Conservation (phyloP, 2,888 invertebrate genomes). For the Acrocyrtus sp. region DNA sequence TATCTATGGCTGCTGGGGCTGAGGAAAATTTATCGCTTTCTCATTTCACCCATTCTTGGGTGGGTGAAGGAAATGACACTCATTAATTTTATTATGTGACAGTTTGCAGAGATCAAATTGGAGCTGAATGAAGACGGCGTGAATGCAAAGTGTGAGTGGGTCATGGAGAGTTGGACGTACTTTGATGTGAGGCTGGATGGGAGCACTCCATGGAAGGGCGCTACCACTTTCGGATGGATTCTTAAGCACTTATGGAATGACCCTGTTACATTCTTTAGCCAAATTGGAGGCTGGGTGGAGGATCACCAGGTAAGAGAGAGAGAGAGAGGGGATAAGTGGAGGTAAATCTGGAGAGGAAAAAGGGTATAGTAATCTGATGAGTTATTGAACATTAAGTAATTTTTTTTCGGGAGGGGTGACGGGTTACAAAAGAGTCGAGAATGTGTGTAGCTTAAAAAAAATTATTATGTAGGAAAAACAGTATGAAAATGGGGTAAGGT, state of each 20-base stretch:
- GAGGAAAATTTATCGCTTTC: constrained; percentile 49
- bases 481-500: too few species aligned
- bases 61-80: constrained; percentile 29
- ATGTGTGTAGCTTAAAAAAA: too few species aligned
- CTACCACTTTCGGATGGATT: constrained; percentile 54
- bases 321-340: background rate
- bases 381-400: background rate
- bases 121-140: constrained; percentile 60
- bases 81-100: constrained; percentile 51
- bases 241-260: constrained; percentile 61
- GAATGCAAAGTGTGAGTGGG: constrained; percentile 60
- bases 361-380: too few species aligned
- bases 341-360: too few species aligned
- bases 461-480: too few species aligned
- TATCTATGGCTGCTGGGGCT: constrained; percentile 10
- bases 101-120: constrained; percentile 60
- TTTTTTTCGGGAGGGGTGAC: background rate
- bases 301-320: constrained; percentile 59
- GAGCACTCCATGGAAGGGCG: constrained; percentile 52
- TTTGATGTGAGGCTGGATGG: constrained; percentile 61
- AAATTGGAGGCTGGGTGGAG: constrained; percentile 60
- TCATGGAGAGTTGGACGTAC: constrained; percentile 56
- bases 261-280: constrained; percentile 55
- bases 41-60: constrained; percentile 40
- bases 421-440: too few species aligned